Conservation (phyloP, 2,888 invertebrate genomes). For the Antitype chi region DNA sequence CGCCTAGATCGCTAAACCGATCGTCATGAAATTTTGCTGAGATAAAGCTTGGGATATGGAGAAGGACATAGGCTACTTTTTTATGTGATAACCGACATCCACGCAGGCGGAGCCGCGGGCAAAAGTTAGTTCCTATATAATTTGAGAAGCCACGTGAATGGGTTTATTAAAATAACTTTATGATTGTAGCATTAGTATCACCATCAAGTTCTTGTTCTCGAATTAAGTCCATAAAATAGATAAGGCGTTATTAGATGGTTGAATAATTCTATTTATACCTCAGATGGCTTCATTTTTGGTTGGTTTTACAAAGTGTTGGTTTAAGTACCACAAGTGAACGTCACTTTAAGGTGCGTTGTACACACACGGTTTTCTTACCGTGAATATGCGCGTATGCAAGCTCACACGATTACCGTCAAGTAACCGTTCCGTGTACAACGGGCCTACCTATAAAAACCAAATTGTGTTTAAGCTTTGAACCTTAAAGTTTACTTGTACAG, state of each 20-base stretch:
- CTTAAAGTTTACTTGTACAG: not conserved
- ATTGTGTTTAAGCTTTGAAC: not conserved
- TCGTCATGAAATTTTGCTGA: too few relatives aligned
- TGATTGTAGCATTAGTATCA: not conserved
- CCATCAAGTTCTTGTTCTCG: not conserved
- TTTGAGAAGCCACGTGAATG: not conserved
- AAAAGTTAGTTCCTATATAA: constrained; percentile 14
- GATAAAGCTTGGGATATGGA: too few relatives aligned
- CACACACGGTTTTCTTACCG: not conserved
- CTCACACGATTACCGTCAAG: too few relatives aligned
- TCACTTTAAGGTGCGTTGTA: not conserved
- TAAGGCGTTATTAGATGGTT: not conserved
- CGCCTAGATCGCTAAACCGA: too few relatives aligned
- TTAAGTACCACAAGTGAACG: not conserved
- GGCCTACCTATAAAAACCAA: not conserved
- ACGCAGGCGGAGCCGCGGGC: too few relatives aligned
- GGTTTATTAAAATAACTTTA: constrained; percentile 5
- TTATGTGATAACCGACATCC: too few relatives aligned
- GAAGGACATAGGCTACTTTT: too few relatives aligned
- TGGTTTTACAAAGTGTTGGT: not conserved
- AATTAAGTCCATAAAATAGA: constrained; percentile 1
- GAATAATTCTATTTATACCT: not conserved
- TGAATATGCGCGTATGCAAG: not conserved
- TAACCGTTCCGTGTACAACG: not conserved
- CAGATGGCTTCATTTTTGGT: too few relatives aligned